These are phyloP conservation scores for Diplosoma virens DNA, from an alignment of 23 tunicate species.

Conservation along the genomic window DNA sequence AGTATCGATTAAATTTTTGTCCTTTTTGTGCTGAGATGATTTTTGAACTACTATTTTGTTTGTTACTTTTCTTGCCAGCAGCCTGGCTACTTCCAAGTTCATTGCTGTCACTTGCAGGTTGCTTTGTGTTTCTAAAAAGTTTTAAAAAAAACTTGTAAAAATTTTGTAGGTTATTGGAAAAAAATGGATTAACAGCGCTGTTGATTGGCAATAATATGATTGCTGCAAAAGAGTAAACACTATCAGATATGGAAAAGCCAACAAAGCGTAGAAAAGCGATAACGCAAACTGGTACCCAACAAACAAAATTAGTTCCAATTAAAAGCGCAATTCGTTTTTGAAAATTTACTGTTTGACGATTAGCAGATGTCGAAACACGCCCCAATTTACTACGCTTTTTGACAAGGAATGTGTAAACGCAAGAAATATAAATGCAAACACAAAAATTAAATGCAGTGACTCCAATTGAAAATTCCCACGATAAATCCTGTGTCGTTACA, in stretches of 20 bases:
- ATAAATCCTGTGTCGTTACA: constrained; percentile 31
- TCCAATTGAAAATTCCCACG: constrained; percentile 61
- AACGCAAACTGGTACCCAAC: constrained; percentile 29
- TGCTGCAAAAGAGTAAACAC: constrained; percentile 46
- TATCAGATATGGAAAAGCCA: constrained; percentile 30
- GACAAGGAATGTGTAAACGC: constrained; percentile 13
- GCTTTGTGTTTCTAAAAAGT: no score
- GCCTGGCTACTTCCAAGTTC: no score
- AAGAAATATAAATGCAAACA: constrained; percentile 48
- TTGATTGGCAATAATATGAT: constrained; percentile 46
- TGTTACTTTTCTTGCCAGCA: no score
- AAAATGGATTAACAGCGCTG: constrained; percentile 55
- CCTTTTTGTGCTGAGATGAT: no score
- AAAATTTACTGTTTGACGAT: background rate
- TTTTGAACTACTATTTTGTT: no score
- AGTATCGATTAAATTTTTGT: no score
- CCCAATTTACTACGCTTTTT: background rate
- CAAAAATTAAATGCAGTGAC: constrained; percentile 39
- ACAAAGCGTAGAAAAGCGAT: constrained; percentile 33
- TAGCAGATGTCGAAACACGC: background rate
- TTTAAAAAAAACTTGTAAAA: no score
- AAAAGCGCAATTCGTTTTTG: constrained; percentile 18
- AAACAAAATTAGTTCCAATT: constrained; percentile 16
- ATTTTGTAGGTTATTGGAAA: no score
- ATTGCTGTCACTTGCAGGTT: no score